Percentiles rank a stretch among this genome's conserved stretches.
These are phyloP conservation scores for Nemapogon koenigi DNA, from an alignment of 2,888 invertebrate genomes.

Conservation along the genomic window DNA sequence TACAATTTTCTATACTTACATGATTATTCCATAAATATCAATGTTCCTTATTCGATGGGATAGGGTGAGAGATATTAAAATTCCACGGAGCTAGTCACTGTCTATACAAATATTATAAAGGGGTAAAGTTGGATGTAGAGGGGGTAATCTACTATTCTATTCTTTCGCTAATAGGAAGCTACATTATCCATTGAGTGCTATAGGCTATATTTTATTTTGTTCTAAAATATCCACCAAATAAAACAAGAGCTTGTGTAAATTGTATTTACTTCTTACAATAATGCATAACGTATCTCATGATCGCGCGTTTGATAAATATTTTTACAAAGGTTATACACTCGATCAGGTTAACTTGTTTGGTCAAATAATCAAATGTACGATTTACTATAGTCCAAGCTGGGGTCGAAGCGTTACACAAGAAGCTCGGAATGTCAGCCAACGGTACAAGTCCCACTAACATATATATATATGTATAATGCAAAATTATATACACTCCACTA, in stretches of 20 bases:
- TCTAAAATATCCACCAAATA: no score
- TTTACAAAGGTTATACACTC: constrained; percentile 59
- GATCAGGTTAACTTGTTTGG: constrained; percentile 23
- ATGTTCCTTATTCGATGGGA: no score
- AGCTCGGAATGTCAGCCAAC: not conserved
- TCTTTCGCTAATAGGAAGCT: no score
- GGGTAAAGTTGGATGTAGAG: no score
- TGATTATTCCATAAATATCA: no score
- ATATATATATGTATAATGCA: constrained; percentile 48
- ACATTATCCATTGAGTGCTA: no score
- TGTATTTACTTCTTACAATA: constrained; percentile 61
- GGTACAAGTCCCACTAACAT: constrained; percentile 26
- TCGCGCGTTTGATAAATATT: constrained; percentile 51
- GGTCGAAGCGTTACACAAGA: not conserved
- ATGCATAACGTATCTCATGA: constrained; percentile 49
- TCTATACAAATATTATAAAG: no score
- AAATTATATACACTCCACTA: constrained; percentile 44
- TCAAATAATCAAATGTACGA: not conserved
- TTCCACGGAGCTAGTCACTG: no score
- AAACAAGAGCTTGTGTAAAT: constrained; percentile 38
- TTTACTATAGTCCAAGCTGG: not conserved
- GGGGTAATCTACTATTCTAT: no score
- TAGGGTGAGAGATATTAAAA: no score
- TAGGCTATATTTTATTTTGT: no score
- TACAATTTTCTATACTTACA: no score